These are phyloP conservation scores for Lucifuga dentata DNA, from an alignment of 2,113 vertebrate genomes.

Conservation along the genomic window DNA sequence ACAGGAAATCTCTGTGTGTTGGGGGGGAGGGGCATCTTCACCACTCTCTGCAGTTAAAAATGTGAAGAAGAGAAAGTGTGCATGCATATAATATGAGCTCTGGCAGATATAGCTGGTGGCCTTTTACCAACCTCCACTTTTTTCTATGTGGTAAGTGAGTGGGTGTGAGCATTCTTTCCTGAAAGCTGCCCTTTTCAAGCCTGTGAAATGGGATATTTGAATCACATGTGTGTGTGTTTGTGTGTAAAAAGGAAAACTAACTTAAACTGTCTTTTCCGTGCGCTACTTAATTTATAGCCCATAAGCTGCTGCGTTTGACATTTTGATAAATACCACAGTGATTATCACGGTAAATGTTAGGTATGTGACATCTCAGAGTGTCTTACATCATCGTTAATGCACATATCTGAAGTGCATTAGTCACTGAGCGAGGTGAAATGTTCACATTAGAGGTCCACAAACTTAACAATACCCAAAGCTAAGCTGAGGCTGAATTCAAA, in stretches of 20 bases:
- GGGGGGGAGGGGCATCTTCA: constrained; percentile 8
- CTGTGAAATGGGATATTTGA: no score
- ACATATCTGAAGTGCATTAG: constrained; percentile 6
- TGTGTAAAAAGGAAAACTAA: no score
- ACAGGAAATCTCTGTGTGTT: neutral
- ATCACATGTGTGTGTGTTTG: no score
- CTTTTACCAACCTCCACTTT: constrained; percentile 23
- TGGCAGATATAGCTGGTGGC: neutral
- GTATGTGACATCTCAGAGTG: constrained; percentile 19
- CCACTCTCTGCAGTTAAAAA: neutral
- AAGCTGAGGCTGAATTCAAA: no score
- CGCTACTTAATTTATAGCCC: constrained; percentile 3
- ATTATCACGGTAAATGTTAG: constrained; percentile 33
- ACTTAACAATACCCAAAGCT: no score
- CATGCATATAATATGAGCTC: constrained; percentile 12
- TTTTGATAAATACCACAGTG: constrained; percentile 51
- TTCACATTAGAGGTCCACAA: no score
- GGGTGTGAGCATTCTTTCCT: neutral
- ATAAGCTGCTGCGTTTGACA: constrained; percentile 27
- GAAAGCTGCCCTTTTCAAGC: constrained; percentile 25
- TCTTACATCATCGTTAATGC: constrained; percentile 18
- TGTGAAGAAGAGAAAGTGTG: constrained; percentile 5
- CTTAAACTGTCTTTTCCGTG: no score
- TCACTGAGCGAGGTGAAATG: neutral
- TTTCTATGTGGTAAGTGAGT: constrained; percentile 9